phyloP scores from a whole-genome alignment of 37 sponge, comb jelly and placozoan species.

The Hexactinellida sp. region DNA sequence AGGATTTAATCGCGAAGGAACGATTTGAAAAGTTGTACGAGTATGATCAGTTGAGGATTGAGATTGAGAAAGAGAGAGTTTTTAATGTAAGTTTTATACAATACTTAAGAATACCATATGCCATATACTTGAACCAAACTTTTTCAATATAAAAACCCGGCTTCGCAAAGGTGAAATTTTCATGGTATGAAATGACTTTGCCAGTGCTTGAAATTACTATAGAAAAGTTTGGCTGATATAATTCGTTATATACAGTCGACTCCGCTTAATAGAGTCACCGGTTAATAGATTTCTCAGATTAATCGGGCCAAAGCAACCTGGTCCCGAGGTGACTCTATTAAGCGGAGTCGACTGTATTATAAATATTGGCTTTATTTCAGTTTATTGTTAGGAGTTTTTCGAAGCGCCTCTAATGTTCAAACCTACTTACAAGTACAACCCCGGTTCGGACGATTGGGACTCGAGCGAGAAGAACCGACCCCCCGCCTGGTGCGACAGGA shows the following conservation, averaged over 20 bases:
- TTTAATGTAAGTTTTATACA: not conserved
- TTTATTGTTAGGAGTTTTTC: conserved; percentile 35
- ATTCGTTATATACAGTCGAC: too few relatives aligned
- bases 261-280: too few relatives aligned
- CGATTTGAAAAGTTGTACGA: not conserved
- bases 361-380: too few relatives aligned
- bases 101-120: not conserved
- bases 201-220: too few relatives aligned
- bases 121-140: not conserved
- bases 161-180: too few relatives aligned
- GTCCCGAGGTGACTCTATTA: too few relatives aligned
- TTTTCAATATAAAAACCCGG: too few relatives aligned
- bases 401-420: conserved; percentile 43
- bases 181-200: too few relatives aligned
- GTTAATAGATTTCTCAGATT: too few relatives aligned
- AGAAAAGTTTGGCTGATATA: too few relatives aligned
- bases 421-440: conserved; percentile 53
- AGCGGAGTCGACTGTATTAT: too few relatives aligned
- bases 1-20: not conserved
- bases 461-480: conserved; percentile 37
- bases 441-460: conserved; percentile 34
- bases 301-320: too few relatives aligned
- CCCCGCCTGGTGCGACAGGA: conserved; percentile 69
- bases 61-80: conserved; percentile 6
- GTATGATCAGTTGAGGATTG: not conserved